phyloP scores from a whole-genome alignment of 2,113 vertebrate genomes.

The Stegostoma tigrinum region DNA sequence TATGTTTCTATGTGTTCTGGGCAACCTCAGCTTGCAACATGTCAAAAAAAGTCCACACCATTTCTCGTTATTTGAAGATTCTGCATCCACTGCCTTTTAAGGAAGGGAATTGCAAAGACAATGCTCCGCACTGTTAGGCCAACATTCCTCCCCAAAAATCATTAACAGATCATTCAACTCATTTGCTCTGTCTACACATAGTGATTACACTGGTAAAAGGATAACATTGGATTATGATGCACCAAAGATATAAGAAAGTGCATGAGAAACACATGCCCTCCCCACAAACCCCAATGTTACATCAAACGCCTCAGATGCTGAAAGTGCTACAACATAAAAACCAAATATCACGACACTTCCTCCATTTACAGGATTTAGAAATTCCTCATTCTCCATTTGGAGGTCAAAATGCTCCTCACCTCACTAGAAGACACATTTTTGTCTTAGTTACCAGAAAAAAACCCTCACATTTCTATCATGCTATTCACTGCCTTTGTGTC shows the following conservation, averaged over 20 bases:
- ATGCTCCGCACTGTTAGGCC: no score
- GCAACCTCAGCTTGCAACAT: no score
- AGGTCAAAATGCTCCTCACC: neutral
- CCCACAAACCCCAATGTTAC: neutral
- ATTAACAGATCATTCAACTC: neutral
- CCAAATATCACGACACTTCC: neutral
- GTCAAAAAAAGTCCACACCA: no score
- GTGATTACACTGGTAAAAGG: neutral
- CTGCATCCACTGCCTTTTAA: no score
- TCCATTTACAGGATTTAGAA: neutral
- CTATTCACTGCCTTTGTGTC: no score
- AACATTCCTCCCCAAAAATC: neutral
- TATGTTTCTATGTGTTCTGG: no score
- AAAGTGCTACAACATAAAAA: neutral
- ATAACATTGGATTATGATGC: neutral
- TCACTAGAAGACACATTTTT: neutral
- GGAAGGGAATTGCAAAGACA: no score
- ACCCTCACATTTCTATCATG: no score
- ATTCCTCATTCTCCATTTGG: neutral
- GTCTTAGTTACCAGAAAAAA: no score
- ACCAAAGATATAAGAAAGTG: no score
- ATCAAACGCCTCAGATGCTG: neutral
- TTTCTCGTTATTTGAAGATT: no score
- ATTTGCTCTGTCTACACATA: neutral
- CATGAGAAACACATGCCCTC: no score